Evolutionary conservation across 2,113 vertebrate genomes (phyloP).

Genomic region (Pogonocichla stellata): DNA sequence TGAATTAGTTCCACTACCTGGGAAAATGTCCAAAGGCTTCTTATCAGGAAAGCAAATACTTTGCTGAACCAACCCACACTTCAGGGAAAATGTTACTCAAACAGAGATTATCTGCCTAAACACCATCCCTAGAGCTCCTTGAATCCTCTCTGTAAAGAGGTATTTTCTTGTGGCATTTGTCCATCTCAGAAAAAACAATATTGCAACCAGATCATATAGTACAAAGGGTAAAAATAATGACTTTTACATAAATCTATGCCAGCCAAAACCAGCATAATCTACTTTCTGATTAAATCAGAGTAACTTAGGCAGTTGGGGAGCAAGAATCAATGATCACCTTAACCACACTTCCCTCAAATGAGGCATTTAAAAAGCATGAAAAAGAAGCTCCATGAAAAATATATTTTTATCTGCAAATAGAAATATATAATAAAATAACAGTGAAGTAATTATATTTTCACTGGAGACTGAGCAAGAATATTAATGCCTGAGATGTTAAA

Average conservation of each 20-base stretch:
- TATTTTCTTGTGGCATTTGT: background rate
- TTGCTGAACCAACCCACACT: background rate
- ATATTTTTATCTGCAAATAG: background rate
- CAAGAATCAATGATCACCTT: background rate
- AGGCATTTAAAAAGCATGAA: background rate
- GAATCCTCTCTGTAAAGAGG: background rate
- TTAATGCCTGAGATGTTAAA: background rate
- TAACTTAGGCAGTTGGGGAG: background rate
- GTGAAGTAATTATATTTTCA: background rate
- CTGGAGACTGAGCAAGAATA: background rate
- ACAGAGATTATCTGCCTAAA: background rate
- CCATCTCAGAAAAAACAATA: background rate
- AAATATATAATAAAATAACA: background rate
- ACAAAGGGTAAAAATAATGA: background rate
- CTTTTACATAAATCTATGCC: background rate
- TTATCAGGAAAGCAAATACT: background rate
- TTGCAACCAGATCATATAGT: background rate
- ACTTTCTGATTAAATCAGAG: background rate
- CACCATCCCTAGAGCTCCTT: background rate
- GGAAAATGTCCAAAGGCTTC: slow-evolving; percentile 10
- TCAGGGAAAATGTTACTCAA: background rate
- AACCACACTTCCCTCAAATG: background rate
- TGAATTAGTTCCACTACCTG: background rate
- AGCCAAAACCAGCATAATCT: background rate
- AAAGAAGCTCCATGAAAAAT: background rate